These are phyloP conservation scores for Temnopleurus reevesii DNA, from an alignment of 53 echinoderm and acorn worm genomes.

Conservation along the genomic window DNA sequence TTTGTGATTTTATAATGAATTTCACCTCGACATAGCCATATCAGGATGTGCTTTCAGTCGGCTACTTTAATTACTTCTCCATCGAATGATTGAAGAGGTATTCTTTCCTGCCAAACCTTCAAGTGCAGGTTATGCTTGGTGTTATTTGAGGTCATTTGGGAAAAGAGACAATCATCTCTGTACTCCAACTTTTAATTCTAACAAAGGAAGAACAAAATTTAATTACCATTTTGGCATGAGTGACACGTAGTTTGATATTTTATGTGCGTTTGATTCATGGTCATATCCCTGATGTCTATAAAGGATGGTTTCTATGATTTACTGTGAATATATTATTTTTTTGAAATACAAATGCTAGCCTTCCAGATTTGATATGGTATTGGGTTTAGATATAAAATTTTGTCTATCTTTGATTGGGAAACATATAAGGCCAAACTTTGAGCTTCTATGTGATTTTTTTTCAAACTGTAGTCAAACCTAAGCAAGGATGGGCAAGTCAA, in stretches of 20 bases:
- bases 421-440: too few species aligned
- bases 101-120: neutral
- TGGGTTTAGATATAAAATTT: too few species aligned
- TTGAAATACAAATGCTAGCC: too few species aligned
- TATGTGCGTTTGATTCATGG: neutral
- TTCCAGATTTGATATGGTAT: too few species aligned
- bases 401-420: too few species aligned
- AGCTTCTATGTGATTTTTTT: too few species aligned
- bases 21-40: neutral
- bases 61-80: constrained; percentile 4
- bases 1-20: constrained; percentile 10
- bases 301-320: too few species aligned
- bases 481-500: too few species aligned
- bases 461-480: too few species aligned
- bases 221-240: neutral
- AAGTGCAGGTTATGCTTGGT: neutral
- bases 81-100: neutral
- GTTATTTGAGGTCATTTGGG: neutral
- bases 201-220: neutral
- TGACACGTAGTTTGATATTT: neutral
- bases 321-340: too few species aligned
- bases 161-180: neutral
- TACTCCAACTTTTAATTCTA: too few species aligned
- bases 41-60: neutral
- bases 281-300: too few species aligned